A percentile compares a stretch with the other conserved stretches of the same genome.
These are phyloP conservation scores for Nomada fucata DNA, from an alignment of 2,888 invertebrate species.

Conservation along the genomic window DNA sequence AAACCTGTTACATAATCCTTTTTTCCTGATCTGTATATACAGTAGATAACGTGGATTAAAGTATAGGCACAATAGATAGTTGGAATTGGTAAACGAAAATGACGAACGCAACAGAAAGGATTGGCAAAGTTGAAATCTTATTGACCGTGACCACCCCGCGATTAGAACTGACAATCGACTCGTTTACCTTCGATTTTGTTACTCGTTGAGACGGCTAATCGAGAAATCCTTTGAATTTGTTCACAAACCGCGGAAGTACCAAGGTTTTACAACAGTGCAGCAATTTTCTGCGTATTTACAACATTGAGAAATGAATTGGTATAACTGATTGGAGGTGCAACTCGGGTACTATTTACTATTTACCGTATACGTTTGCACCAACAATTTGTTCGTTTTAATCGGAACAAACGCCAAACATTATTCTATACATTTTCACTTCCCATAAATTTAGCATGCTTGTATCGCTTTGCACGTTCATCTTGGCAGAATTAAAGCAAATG, in stretches of 20 bases:
- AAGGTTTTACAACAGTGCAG: too few species aligned
- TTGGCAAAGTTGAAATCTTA: slow-evolving; percentile 41
- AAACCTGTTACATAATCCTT: slow-evolving; percentile 10
- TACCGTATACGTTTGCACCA: too few species aligned
- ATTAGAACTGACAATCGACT: slow-evolving; percentile 36
- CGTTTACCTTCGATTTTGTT: slow-evolving; percentile 19
- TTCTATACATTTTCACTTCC: too few species aligned
- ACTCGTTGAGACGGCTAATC: slow-evolving; percentile 26
- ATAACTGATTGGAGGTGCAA: too few species aligned
- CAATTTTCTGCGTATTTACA: too few species aligned
- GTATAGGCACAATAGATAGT: slow-evolving; percentile 3
- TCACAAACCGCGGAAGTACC: not conserved
- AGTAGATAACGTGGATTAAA: slow-evolving; percentile 1
- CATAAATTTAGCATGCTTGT: too few species aligned
- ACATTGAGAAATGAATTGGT: too few species aligned
- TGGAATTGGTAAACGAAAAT: slow-evolving; percentile 21
- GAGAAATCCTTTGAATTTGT: slow-evolving; percentile 30
- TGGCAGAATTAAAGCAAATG: too few species aligned
- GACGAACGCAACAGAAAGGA: slow-evolving; percentile 29
- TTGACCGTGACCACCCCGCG: slow-evolving; percentile 26
- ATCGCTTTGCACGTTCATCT: too few species aligned
- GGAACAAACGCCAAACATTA: too few species aligned
- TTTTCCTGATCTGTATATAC: not conserved
- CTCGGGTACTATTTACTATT: too few species aligned
- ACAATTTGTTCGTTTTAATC: too few species aligned